Evolutionary conservation across 2,113 vertebrate genomes (phyloP).

Genomic region (Bucco capensis): DNA sequence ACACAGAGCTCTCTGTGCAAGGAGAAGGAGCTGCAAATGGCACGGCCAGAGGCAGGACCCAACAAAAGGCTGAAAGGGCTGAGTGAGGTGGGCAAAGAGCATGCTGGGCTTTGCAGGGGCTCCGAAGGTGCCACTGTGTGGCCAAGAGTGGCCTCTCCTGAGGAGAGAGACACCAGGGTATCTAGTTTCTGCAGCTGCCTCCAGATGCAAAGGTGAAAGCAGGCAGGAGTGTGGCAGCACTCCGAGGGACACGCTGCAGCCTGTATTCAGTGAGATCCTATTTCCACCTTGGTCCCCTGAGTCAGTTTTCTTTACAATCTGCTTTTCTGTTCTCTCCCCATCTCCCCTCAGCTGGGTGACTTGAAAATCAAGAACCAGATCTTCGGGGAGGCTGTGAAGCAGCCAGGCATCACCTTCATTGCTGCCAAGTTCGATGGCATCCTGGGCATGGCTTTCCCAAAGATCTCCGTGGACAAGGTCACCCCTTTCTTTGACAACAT

Average conservation of each 20-base stretch:
- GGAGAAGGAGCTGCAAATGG: background rate
- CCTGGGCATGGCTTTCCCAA: conserved; percentile 88
- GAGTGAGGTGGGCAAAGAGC: background rate
- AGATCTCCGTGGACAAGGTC: conserved; percentile 84
- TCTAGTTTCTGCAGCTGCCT: background rate
- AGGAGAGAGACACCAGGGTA: background rate
- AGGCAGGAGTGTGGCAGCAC: background rate
- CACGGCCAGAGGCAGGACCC: background rate
- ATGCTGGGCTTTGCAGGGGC: background rate
- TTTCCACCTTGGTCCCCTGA: background rate
- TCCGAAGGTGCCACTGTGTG: background rate
- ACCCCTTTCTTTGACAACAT: conserved; percentile 89
- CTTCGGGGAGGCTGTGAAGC: conserved; percentile 90
- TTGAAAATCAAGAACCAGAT: conserved; percentile 76
- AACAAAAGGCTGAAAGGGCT: background rate
- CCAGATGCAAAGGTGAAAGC: background rate
- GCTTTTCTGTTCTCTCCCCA: background rate
- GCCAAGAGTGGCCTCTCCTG: fast-evolving
- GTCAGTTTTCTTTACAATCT: background rate
- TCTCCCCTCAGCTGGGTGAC: conserved; percentile 59
- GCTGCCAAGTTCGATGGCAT: conserved; percentile 96
- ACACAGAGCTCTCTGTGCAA: background rate
- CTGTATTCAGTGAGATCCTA: background rate
- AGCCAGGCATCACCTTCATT: conserved; percentile 89
- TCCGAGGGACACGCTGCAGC: fast-evolving